Evolutionary conservation across 2,113 vertebrate species (phyloP).

Genomic region (Loxodonta africana): DNA sequence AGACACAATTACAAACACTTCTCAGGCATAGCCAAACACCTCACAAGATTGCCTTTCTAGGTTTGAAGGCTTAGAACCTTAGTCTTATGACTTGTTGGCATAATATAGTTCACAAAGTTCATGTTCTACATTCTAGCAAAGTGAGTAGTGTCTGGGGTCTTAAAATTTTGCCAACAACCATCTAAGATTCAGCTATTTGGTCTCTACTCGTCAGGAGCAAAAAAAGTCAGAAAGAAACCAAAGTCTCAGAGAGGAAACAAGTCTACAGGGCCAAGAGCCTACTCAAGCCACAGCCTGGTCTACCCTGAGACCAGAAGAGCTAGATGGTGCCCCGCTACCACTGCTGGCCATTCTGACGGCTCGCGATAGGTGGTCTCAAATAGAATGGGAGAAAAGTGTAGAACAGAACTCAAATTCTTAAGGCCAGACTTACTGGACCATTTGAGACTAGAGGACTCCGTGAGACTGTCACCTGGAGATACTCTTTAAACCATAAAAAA

Average conservation of each 20-base stretch:
- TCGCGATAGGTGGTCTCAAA: neutral
- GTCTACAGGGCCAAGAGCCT: no score
- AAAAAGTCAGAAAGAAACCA: neutral
- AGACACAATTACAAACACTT: no score
- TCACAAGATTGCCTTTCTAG: no score
- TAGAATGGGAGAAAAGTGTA: neutral
- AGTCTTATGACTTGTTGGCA: no score
- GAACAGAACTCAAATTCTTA: neutral
- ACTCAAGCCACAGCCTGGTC: neutral
- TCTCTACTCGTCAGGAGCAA: neutral
- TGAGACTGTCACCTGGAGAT: neutral
- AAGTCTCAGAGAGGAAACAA: no score
- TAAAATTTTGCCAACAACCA: neutral
- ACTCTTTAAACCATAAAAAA: no score
- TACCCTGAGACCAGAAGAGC: neutral
- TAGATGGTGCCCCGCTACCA: neutral
- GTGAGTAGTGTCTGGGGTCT: neutral
- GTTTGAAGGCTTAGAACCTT: no score
- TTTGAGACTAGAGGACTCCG: neutral
- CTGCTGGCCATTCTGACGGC: neutral
- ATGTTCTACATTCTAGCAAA: neutral
- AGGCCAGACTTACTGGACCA: neutral
- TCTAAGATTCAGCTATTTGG: neutral
- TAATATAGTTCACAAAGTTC: no score
- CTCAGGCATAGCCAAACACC: no score